Evolutionary conservation across 2,797 vertebrate species (phyloP), one percentile per base, ranked within the genome.

Genomic region (Megalops cyprinoides): DNA sequence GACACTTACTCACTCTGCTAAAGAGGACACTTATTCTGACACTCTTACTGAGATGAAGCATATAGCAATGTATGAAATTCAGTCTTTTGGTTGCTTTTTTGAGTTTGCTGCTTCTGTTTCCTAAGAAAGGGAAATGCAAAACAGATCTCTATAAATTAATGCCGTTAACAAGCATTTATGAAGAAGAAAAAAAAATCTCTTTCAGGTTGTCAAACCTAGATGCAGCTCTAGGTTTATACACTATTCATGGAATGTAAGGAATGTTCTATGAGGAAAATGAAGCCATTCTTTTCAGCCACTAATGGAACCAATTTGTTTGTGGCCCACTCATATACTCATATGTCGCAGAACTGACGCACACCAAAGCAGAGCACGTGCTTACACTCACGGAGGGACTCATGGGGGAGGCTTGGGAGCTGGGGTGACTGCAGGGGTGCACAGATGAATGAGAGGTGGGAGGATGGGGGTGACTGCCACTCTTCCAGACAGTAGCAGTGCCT

Each of bases 221-320:
- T 31, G 42, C 55, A 60, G 75, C 74, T 39, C 69, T 6, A 75
- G 84, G 85, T 93, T 92, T 91, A 91, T 92, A 84, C 90, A 92
- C 90, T 92, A 92, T 92, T 93, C 89, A 92, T 84, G 81, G 82
- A 82, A 71, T 80, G 79, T 90, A 92, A 92, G 90, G 87, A 88
- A 86, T 84, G 60, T 82, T 83, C 77, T 85, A 85, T 82, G 74
- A 88, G 89, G 90, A 88, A 90, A 91, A 92, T 87, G 82, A 86
- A 73, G 84, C 90, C 89, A 90, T 93, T 92, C 92, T 90, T 89
- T 87, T 81, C 76, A n/a, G 78, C 83, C 85, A 85, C 85, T 86
- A 91, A 90, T 86, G 83, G 88, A 86, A 87, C 88, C 82, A 87
- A 88, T 92, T 92, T 91, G 89, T 89, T 90, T 85, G 82, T 80